Base-by-base conservation (phyloP, 2,113 vertebrate genomes). In the Esox niger region DNA sequence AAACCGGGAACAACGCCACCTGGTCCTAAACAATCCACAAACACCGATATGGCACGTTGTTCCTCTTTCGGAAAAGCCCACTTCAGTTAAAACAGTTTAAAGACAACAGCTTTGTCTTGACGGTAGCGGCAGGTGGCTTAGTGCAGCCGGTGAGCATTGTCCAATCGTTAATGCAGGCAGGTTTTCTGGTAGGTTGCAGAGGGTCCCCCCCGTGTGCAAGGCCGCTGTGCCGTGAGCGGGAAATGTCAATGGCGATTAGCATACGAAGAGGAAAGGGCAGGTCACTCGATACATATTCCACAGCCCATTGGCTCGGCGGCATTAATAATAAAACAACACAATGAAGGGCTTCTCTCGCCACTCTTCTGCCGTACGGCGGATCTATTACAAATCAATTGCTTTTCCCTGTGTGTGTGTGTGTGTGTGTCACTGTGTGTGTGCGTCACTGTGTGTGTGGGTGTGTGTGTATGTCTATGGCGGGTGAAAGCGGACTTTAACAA, bases 231-330 rank as follows among this genome's bases (percentile, higher is more conserved):
- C 62, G 70, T 66, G 58, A 66, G 73, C 35, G 47, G 67, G 54
- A 86, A 87, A 88, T 86, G 84, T 90, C 88, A 88, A 68, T 84
- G 85, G 71, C 2, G 43, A 91, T 91, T 90, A 88, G 82, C 87
- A 89, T 88, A 78, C 83, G 74, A 80, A 81, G 70, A 81, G 77
- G 75, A 81, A 79, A 81, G 77, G 73, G 82, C 79, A 81, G 77
- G 81, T 87, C 81, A 82, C 66, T 65, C 58, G 3, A 67, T 83
- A 79, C 86, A 86, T 88, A 85, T 87, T 83, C 84, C 77, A 79
- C 77, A 80, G 70, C 69, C 64, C 77, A 78, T 80, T 77, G 83
- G 84, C 78, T 75, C 74, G 64, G 77, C 59, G 77, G 77, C 85
- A 81, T 88, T 87, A 82, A 83, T 88, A 86, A 84, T 87, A 81